Percentiles rank a stretch among this genome's conserved stretches.
phyloP scores from a whole-genome alignment of 2,113 vertebrate species.

The Pseudois nayaur region DNA sequence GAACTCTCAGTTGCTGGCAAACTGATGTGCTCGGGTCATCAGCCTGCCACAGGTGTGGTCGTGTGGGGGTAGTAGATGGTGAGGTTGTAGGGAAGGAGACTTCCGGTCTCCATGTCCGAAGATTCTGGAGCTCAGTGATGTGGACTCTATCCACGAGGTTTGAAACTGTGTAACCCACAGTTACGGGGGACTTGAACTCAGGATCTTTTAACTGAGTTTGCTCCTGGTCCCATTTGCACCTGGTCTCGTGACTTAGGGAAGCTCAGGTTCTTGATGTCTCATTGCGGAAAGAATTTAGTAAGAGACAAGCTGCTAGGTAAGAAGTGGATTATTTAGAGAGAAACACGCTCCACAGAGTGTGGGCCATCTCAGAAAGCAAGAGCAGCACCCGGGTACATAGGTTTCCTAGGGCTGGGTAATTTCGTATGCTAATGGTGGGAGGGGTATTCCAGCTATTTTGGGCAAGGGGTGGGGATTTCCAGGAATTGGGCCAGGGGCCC shows the following conservation, averaged over 20 bases:
- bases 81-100: too few species aligned
- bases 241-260: not conserved
- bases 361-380: not conserved
- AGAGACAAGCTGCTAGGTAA: not conserved
- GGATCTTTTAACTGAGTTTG: not conserved
- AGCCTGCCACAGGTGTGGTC: accelerated
- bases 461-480: not conserved
- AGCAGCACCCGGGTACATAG: not conserved
- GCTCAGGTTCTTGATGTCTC: not conserved
- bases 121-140: constrained; percentile 65
- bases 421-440: not conserved
- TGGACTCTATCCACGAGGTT: not conserved
- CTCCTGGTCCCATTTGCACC: not conserved
- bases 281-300: not conserved
- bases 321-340: not conserved
- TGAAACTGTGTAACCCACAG: not conserved
- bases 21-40: too few species aligned
- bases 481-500: not conserved
- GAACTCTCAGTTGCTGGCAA: not conserved
- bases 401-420: not conserved
- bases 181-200: not conserved
- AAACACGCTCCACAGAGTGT: not conserved
- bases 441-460: not conserved
- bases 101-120: constrained; percentile 57
- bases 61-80: not conserved